Base-by-base conservation (phyloP, 2,888 invertebrate genomes). In the Trilocha varians region DNA sequence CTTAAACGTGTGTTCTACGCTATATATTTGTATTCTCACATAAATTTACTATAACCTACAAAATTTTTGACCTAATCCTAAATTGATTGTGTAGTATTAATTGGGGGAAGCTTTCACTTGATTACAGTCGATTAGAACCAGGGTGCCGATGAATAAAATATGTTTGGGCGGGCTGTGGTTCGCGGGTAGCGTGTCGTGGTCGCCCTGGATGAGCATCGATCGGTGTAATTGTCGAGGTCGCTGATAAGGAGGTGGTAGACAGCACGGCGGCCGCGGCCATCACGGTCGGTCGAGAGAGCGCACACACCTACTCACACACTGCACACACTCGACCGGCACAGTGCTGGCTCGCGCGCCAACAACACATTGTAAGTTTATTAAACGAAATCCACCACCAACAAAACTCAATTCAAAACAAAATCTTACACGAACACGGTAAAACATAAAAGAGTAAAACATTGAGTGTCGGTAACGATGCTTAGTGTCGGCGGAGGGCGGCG, bases 321-420 rank as follows among this genome's bases (percentile, higher is more conserved):
- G 75, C 77, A 68, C 67, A 53, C 65, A 62, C 67, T 68, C 67
- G 65, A 59, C 57, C 53, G 52, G 48, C 46, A 47, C 46, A 49
- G 47, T 55, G 51, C 45, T 51, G 50, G 57, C 56, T 55, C 48
- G 52, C 50, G 47, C 55, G 57, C 55, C 59, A 55, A 54, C 55
- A 45, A 57, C 60, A 60, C 61, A 68, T 69, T 64, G 75, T 79
- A 74, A 79, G 79, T 82, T 78, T 82, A 83, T 83, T 83, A 85
- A 78, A 84, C 80, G 83, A 84, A 84, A 84, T 85, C 85, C 85
- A 85, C 85, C 85, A 85, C 85, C 85, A 85, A 83, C 83, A 85
- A 79, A 83, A 84, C 72, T 78, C 83, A 79, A 72, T 71, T 76
- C 75, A 80, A 82, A 78, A 80, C 74, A 83, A 82, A 82, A 80